A percentile compares a stretch with the other conserved stretches of the same genome.
Conservation (phyloP, 2,888 invertebrate genomes). For the Nymphalis c-album region DNA sequence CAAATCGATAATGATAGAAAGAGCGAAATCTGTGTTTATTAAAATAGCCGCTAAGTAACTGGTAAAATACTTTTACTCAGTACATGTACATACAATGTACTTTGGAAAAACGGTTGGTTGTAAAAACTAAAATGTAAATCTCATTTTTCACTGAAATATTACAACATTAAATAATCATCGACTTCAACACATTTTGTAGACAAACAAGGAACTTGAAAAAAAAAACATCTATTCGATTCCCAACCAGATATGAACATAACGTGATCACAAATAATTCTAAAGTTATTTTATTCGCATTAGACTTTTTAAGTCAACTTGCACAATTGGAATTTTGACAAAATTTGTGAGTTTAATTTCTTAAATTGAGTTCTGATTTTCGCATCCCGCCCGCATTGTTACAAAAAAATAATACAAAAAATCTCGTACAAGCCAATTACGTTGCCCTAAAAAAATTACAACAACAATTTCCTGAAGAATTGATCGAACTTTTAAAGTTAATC, state of each 20-base stretch:
- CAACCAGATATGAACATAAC: background rate
- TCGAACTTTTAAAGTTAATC: conserved; percentile 77
- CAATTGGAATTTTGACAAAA: conserved; percentile 6
- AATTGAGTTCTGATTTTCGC: conserved; percentile 16
- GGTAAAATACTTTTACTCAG: too few relatives aligned
- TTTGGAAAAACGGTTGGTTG: too few relatives aligned
- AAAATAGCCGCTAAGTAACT: too few relatives aligned
- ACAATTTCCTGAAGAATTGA: conserved; percentile 67
- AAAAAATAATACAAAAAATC: conserved; percentile 36
- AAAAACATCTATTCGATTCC: background rate
- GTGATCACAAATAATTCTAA: conserved; percentile 9
- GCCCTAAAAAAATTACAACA: conserved; percentile 48
- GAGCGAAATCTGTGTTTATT: too few relatives aligned
- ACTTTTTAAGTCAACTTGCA: background rate
- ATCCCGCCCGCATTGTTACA: conserved; percentile 26
- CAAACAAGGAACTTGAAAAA: too few relatives aligned
- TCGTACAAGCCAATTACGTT: conserved; percentile 40
- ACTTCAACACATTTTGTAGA: too few relatives aligned
- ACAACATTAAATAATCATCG: too few relatives aligned
- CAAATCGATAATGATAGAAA: too few relatives aligned
- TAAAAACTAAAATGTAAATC: too few relatives aligned
- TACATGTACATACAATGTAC: too few relatives aligned
- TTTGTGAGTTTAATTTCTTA: conserved; percentile 14
- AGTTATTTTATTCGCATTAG: conserved; percentile 18
- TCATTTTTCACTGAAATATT: too few relatives aligned